These are phyloP conservation scores for Petrophora chlorosata DNA, from an alignment of 2,888 invertebrate species.

Conservation along the genomic window DNA sequence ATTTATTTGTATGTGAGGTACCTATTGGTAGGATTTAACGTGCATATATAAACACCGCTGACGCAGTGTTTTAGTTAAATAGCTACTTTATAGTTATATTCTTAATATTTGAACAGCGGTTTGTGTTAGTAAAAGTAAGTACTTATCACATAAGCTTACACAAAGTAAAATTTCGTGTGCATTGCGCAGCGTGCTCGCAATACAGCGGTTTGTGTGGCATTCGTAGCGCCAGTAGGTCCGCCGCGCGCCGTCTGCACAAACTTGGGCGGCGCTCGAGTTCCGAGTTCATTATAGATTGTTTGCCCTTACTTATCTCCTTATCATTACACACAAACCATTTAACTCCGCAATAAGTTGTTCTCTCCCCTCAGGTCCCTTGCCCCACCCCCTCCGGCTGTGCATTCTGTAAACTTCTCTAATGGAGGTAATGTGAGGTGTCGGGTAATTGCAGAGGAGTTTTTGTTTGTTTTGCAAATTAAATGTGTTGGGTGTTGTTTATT, in stretches of 20 bases:
- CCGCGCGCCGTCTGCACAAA: not conserved
- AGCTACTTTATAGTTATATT: no score
- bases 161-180: no score
- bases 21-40: no score
- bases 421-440: conserved; percentile 9
- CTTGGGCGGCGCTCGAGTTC: not conserved
- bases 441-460: conserved; percentile 7
- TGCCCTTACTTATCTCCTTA: conserved; percentile 10
- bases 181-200: no score
- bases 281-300: conserved; percentile 17
- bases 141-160: no score
- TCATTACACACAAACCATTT: conserved; percentile 12
- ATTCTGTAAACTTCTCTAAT: conserved; percentile 11
- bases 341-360: conserved; percentile 10
- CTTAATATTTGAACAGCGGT: no score
- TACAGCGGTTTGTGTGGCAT: not conserved
- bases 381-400: not conserved
- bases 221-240: no score
- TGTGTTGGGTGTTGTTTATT: conserved; percentile 7
- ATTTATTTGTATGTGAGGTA: no score
- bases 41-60: no score
- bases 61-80: no score
- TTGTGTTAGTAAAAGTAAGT: not conserved
- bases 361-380: not conserved
- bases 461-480: conserved; percentile 14